A percentile compares a stretch with the other conserved stretches of the same genome.
phyloP scores from a whole-genome alignment of 2,888 invertebrate species.

The Drosophila infuscata region DNA sequence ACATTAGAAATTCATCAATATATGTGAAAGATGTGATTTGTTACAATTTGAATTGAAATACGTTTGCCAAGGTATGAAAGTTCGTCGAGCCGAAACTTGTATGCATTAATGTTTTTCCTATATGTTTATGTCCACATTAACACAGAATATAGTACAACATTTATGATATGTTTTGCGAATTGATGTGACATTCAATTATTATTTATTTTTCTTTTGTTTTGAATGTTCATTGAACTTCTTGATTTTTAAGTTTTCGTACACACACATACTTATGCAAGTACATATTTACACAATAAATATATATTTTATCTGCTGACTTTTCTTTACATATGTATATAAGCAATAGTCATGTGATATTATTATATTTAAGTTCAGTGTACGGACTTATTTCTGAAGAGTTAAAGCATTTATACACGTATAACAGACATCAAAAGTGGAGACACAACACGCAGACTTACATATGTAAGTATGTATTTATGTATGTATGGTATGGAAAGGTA shows the following conservation, averaged over 20 bases:
- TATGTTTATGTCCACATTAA: slow-evolving; percentile 52
- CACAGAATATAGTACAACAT: slow-evolving; percentile 85
- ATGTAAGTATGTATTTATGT: slow-evolving; percentile 14
- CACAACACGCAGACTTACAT: slow-evolving; percentile 51
- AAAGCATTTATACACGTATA: slow-evolving; percentile 30
- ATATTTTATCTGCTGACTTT: slow-evolving; percentile 11
- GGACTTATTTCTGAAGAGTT: slow-evolving; percentile 42
- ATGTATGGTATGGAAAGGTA: slow-evolving; percentile 13
- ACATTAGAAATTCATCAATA: background rate
- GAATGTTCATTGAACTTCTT: slow-evolving; percentile 64
- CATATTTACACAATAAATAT: slow-evolving; percentile 41
- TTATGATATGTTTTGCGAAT: slow-evolving; percentile 85
- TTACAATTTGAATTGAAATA: background rate
- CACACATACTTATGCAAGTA: slow-evolving; percentile 36
- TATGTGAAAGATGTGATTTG: background rate
- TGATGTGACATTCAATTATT: slow-evolving; percentile 83
- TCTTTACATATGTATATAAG: slow-evolving; percentile 30
- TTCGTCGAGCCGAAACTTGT: slow-evolving; percentile 7
- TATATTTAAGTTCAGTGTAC: slow-evolving; percentile 36
- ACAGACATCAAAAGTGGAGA: slow-evolving; percentile 30
- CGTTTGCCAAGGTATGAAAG: slow-evolving; percentile 23
- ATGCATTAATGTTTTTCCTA: slow-evolving; percentile 3
- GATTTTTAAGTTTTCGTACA: slow-evolving; percentile 30
- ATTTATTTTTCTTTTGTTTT: slow-evolving; percentile 8
- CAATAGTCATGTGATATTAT: slow-evolving; percentile 17